A percentile compares a stretch with the other conserved stretches of the same genome.
Conservation (phyloP, 2,113 vertebrate genomes). For the Leucoraja erinaceus region DNA sequence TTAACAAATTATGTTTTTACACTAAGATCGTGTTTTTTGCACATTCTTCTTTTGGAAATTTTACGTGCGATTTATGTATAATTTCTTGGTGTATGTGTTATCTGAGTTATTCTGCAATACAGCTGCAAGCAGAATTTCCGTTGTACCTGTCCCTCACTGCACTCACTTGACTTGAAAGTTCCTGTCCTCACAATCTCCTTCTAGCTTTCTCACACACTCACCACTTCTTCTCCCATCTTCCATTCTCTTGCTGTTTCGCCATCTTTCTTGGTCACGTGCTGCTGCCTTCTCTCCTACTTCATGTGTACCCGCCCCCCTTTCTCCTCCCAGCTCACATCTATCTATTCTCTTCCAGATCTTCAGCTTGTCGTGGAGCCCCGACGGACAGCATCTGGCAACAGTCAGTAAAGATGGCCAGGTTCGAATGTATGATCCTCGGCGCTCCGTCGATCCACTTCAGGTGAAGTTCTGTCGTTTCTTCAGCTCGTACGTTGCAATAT, state of each 20-base stretch:
- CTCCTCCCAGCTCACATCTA: background rate
- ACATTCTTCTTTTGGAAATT: no score
- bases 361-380: conserved; percentile 80
- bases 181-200: background rate
- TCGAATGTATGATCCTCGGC: conserved; percentile 77
- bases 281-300: background rate
- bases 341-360: conserved; percentile 68
- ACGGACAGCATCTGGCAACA: conserved; percentile 77
- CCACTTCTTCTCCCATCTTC: background rate
- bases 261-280: background rate
- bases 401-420: conserved; percentile 80
- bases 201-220: no score
- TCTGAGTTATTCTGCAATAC: no score
- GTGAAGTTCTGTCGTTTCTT: conserved; percentile 48
- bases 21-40: no score
- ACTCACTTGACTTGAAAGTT: background rate
- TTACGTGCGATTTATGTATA: no score
- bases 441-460: conserved; percentile 63
- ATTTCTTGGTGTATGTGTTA: no score
- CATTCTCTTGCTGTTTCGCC: background rate
- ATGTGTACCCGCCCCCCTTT: background rate
- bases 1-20: no score
- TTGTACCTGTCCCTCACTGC: background rate
- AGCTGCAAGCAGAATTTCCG: no score
- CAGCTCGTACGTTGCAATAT: background rate